A percentile compares a stretch with the other conserved stretches of the same genome.
These are phyloP conservation scores for Drosophila paranaensis DNA, from an alignment of 2,888 invertebrate species.

Conservation along the genomic window DNA sequence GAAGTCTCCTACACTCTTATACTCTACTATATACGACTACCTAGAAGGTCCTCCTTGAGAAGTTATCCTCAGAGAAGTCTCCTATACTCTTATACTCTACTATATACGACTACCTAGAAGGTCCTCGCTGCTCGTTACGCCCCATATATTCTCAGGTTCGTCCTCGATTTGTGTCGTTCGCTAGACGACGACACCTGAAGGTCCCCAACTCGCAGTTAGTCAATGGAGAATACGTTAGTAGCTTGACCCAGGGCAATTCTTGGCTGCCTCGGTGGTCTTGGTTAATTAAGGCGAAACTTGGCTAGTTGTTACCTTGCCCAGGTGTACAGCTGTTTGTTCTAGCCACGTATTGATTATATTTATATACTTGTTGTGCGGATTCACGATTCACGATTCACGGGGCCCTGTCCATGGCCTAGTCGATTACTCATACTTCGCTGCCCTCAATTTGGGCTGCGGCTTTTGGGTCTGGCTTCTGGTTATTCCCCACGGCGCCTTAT, in stretches of 20 bases:
- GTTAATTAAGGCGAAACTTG: constrained; percentile 57
- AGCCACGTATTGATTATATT: constrained; percentile 38
- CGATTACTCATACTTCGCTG: constrained; percentile 23
- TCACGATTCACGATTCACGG: constrained; percentile 10
- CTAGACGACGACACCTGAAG: constrained; percentile 12
- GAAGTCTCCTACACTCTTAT: no score
- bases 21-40: no score
- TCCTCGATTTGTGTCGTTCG: constrained; percentile 41
- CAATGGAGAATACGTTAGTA: constrained; percentile 5
- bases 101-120: not conserved
- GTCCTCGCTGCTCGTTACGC: not conserved
- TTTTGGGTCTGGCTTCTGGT: not conserved
- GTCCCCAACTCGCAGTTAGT: not conserved
- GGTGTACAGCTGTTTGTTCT: constrained; percentile 14
- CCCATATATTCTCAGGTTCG: not conserved
- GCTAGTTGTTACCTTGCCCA: constrained; percentile 13
- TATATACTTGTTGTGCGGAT: constrained; percentile 9
- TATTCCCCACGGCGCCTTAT: constrained; percentile 22
- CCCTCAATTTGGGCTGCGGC: constrained; percentile 12
- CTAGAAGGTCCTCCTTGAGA: no score
- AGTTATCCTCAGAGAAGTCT: no score
- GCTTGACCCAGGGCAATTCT: not conserved
- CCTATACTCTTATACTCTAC: no score
- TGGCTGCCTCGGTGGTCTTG: constrained; percentile 8
- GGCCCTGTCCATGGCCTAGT: constrained; percentile 4